Evolutionary conservation across 2,888 invertebrate species (phyloP), one percentile per base, ranked within the genome.

Genomic region (Drosophila neotestacea): DNA sequence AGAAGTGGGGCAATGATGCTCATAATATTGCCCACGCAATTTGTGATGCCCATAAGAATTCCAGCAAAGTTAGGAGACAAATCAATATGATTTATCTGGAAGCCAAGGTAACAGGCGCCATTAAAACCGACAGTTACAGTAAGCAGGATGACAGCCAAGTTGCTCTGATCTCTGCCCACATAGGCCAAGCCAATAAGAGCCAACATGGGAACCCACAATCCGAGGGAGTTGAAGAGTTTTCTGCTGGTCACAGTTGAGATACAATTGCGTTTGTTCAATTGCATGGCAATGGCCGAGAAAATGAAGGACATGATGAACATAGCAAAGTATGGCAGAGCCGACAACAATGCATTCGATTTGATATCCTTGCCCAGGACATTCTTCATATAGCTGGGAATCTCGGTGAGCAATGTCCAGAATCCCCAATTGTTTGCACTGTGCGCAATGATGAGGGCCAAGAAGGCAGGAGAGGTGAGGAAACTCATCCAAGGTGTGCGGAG

Each of bases 1-100:
- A 95, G 93, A 1, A 96, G 92, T 0, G 97, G 97, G 0, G 96
- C 96, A 78, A 97, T 93, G 71, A 97, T 95, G 58, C 96, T 96
- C 92, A 96, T 95, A 10, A 96, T 93, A 84, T 96, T 96, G 0
- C 96, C 95, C n/a, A 94, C 93, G 9, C 95, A 95, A 90, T 97
- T 97, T 1, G 96, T 96, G 80, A 97, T 95, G 5, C 92, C 97
- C 96, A 97, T 97, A 77, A 97, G 92, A 0, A 96, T 95, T 32
- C 97, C 97, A 2, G 97, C 96, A 90, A 95, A 96, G 90, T 96
- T 96, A 0, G 97, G 97, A 6, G 97, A 95, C 56, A 97, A 93
- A 93, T 97, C 97, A 73, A 97, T 96, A 87, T 97, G 97, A 77
- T 97, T 97, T 95, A 94, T 94, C 95, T 96, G 94, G 89, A 95